These are phyloP conservation scores for Phoeniculus purpureus DNA, from an alignment of 2,797 vertebrate genomes.

Conservation along the genomic window DNA sequence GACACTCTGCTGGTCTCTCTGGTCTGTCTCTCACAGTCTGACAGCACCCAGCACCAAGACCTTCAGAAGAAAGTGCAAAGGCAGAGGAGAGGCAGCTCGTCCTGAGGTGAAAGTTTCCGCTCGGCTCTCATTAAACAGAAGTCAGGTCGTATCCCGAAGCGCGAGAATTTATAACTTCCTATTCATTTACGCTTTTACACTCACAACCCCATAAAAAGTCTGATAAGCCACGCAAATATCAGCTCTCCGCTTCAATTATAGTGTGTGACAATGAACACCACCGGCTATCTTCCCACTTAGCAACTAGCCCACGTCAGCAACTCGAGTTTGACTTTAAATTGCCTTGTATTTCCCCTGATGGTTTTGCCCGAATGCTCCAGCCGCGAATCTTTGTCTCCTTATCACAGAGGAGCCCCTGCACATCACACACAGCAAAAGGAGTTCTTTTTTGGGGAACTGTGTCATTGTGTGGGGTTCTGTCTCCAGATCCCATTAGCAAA, in stretches of 20 bases:
- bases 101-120: background rate
- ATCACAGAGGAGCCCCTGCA: background rate
- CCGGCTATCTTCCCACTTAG: background rate
- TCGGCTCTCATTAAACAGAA: slow-evolving; percentile 32
- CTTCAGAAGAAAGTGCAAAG: background rate
- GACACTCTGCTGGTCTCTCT: rapidly evolving
- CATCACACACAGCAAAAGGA: background rate
- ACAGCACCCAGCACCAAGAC: background rate
- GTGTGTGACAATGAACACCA: background rate
- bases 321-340: background rate
- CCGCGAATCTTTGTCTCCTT: background rate
- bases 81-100: background rate
- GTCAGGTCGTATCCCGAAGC: slow-evolving; percentile 12
- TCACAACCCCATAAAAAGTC: slow-evolving; percentile 2
- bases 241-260: slow-evolving; percentile 4
- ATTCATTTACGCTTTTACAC: slow-evolving; percentile 24
- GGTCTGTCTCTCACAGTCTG: background rate
- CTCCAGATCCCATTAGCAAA: background rate
- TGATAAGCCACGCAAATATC: slow-evolving; percentile 35
- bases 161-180: background rate
- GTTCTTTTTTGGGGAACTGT: background rate
- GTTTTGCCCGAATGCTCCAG: background rate
- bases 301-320: slow-evolving; percentile 36
- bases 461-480: background rate
- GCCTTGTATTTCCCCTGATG: background rate